phyloP scores from a whole-genome alignment of 2,888 invertebrate species.

The Cremastinae sp. region DNA sequence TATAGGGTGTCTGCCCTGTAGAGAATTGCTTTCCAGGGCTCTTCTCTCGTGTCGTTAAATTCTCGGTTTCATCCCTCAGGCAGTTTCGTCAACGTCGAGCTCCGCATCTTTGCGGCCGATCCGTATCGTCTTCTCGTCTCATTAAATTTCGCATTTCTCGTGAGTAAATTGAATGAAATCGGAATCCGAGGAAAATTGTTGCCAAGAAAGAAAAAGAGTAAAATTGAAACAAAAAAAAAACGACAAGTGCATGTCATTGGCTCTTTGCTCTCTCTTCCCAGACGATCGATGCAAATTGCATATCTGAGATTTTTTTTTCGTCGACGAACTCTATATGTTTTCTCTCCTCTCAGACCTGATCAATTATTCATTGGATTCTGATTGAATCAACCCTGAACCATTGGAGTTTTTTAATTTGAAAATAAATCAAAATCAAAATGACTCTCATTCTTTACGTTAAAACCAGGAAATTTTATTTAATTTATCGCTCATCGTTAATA shows the following conservation, averaged over 20 bases:
- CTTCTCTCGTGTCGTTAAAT: conserved; percentile 59
- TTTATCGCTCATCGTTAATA: no score
- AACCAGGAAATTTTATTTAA: no score
- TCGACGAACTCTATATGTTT: not conserved
- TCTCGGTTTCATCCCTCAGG: conserved; percentile 45
- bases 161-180: conserved; percentile 28
- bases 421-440: no score
- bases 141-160: conserved; percentile 13
- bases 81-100: conserved; percentile 12
- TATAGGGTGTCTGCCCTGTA: conserved; percentile 24
- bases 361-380: conserved; percentile 26
- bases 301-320: conserved; percentile 16
- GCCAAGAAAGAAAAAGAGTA: not conserved
- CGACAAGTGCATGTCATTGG: conserved; percentile 8
- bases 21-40: conserved; percentile 49
- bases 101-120: not conserved
- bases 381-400: not conserved
- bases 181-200: not conserved
- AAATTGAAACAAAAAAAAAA: not conserved
- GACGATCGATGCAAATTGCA: conserved; percentile 15
- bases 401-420: not conserved
- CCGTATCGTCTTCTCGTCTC: conserved; percentile 16
- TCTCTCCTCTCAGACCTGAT: not conserved
- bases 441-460: no score
- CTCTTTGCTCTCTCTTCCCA: conserved; percentile 1